Base-by-base conservation (phyloP, 2,888 invertebrate species). In the Pristionchus maxplancki region DNA sequence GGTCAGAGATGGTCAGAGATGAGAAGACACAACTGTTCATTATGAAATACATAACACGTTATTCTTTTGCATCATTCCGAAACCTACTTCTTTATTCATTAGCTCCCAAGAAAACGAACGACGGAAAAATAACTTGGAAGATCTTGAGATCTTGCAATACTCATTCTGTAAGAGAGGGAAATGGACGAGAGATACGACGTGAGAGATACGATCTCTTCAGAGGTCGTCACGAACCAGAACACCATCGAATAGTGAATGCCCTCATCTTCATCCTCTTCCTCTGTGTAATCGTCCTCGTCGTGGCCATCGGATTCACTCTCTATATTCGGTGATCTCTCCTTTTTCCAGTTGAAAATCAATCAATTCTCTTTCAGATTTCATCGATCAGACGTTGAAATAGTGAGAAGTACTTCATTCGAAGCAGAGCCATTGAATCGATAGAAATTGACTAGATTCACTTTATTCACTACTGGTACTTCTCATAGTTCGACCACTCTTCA, bases 251-350 rank as follows among this genome's bases (percentile, higher is more conserved):
- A 34, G 89, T 91, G 50, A 91, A 90, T 50, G 90, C 90, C 24
- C 89, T 91, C 87, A 90, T 91, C 15, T 90, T 91, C 89, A 85
- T 90, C 24, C 89, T 91, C 20, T 90, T 91, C 82, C 53, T 90
- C 15, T 90, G 90, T 44, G 90, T 91, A 9, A 89, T 91, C 62
- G 88, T 90, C 34, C 89, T 91, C 20, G 89, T 90, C 15, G 89
- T 90, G 20, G 89, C 91, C 2, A 90, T 91, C 28, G 91, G 90
- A 58, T 89, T 90, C 82, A 91, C 90, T 4, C 89, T 91, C 17
- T 91, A 91, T 67, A 89, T 90, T 64, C 89, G 90, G 91, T 90
- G 20, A 31, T n/a, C 2, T 62, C 11, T 20, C 9, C 4, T 5
- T 4, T 11, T 20, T 34, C 67, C 13, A n/a, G n/a, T 34, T 34